Evolutionary conservation across 2,888 invertebrate genomes (phyloP).

Genomic region (Tubulanus polymorphus): DNA sequence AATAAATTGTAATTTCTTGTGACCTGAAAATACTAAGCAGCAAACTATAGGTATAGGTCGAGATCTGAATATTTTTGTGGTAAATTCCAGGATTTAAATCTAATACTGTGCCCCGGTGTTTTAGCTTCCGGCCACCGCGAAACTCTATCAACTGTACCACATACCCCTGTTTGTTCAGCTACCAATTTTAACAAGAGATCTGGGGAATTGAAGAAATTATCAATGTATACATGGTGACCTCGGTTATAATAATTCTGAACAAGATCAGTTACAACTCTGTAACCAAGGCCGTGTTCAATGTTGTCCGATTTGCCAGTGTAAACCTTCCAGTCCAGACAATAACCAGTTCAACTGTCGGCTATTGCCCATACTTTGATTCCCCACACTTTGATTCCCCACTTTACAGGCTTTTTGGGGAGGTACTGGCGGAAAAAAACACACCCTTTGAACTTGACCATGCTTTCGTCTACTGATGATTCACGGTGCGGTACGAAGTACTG

Average conservation of each 20-base stretch:
- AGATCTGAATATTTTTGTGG: too few relatives aligned
- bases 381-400: conserved; percentile 2
- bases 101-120: too few relatives aligned
- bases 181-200: background rate
- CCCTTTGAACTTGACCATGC: conserved; percentile 19
- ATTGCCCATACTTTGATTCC: too few relatives aligned
- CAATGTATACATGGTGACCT: too few relatives aligned
- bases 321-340: background rate
- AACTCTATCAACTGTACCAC: conserved; percentile 3
- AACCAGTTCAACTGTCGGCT: background rate
- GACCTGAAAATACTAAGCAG: too few relatives aligned
- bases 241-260: too few relatives aligned
- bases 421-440: conserved; percentile 16
- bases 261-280: too few relatives aligned
- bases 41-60: too few relatives aligned
- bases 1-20: too few relatives aligned
- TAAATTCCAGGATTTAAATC: too few relatives aligned
- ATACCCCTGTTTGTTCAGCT: background rate
- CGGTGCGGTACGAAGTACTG: conserved; percentile 6
- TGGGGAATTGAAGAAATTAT: background rate
- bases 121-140: too few relatives aligned
- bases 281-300: background rate
- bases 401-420: conserved; percentile 14
- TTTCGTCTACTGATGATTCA: conserved; percentile 12
- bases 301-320: background rate